phyloP scores from a whole-genome alignment of 2,888 invertebrate species.

The Nowickia ferox region DNA sequence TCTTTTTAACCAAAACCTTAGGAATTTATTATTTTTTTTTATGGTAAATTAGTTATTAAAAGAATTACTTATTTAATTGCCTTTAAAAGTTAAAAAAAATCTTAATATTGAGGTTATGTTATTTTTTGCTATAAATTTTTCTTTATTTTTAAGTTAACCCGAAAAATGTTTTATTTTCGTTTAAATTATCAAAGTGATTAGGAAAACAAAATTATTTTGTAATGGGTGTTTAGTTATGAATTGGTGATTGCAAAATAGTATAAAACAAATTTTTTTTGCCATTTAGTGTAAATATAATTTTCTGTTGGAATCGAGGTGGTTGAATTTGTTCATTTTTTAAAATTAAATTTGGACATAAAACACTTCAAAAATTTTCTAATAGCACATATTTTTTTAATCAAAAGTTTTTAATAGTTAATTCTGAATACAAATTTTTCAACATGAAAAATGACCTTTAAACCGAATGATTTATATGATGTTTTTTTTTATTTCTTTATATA shows the following conservation, averaged over 20 bases:
- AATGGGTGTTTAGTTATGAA: conserved; percentile 70
- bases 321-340: conserved; percentile 23
- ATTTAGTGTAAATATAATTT: conserved; percentile 43
- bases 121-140: not conserved
- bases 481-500: conserved; percentile 43
- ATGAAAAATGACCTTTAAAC: conserved; percentile 76
- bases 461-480: conserved; percentile 74
- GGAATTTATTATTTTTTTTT: conserved; percentile 33
- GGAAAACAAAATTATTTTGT: conserved; percentile 63
- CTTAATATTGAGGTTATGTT: conserved; percentile 57
- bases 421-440: conserved; percentile 24
- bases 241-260: conserved; percentile 82
- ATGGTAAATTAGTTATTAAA: conserved; percentile 38
- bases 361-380: conserved; percentile 38
- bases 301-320: conserved; percentile 12
- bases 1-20: conserved; percentile 62
- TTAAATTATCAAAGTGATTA: conserved; percentile 65
- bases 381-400: conserved; percentile 48
- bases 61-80: conserved; percentile 31
- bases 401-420: conserved; percentile 21
- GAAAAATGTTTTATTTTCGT: conserved; percentile 83
- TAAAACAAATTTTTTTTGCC: conserved; percentile 74
- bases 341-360: conserved; percentile 51
- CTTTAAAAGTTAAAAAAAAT: conserved; percentile 24
- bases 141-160: conserved; percentile 74